Evolutionary conservation across 2,113 vertebrate species (phyloP).

Genomic region (Myotis lucifugus): DNA sequence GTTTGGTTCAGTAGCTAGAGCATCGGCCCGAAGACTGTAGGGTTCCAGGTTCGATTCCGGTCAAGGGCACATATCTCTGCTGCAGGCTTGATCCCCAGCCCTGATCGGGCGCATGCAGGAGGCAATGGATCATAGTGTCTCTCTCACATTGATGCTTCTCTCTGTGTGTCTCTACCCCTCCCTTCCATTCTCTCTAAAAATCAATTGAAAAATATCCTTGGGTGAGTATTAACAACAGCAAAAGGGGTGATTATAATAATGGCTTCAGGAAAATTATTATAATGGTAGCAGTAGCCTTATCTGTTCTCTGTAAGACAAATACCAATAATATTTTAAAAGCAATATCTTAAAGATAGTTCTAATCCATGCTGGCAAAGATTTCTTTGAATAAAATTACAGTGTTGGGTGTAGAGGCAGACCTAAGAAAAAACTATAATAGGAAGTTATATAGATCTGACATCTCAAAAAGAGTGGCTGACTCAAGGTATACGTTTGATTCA

Average conservation of each 20-base stretch:
- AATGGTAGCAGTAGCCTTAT: not conserved
- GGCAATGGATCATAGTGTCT: no score
- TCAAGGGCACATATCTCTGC: no score
- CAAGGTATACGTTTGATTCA: not conserved
- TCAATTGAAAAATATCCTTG: no score
- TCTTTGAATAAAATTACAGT: conserved; percentile 11
- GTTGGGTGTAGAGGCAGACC: not conserved
- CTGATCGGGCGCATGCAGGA: no score
- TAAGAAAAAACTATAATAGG: not conserved
- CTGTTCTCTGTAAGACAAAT: not conserved
- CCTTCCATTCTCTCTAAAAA: no score
- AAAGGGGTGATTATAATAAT: not conserved
- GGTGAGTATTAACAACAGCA: no score
- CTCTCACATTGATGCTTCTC: no score
- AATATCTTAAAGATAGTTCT: not conserved
- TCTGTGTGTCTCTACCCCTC: no score
- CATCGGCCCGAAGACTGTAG: no score
- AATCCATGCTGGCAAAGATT: not conserved
- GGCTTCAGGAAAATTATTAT: conserved; percentile 16
- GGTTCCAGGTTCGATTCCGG: no score
- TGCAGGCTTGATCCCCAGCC: no score
- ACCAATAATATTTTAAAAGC: not conserved
- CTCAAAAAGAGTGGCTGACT: not conserved
- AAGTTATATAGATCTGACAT: not conserved
- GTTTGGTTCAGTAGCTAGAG: no score